Percentiles rank a stretch among this genome's conserved stretches.
These are phyloP conservation scores for Zaprionus lachaisei DNA, from an alignment of 1,140 invertebrate genomes.

Conservation along the genomic window DNA sequence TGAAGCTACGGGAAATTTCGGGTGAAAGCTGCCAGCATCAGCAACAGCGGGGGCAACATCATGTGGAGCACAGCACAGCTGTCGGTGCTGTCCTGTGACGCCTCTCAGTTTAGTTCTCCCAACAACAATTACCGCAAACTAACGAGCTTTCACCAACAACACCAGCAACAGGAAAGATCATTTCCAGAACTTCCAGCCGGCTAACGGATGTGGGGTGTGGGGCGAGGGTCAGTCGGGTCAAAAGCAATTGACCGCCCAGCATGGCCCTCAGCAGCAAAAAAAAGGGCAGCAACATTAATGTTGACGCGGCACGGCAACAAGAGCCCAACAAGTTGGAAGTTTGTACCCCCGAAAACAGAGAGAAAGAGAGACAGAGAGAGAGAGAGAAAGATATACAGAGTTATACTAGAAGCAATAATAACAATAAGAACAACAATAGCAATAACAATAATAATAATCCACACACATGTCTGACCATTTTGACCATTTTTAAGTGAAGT, in stretches of 20 bases:
- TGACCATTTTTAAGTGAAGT: constrained; percentile 75
- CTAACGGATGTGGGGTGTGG: constrained; percentile 61
- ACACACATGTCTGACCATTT: constrained; percentile 71
- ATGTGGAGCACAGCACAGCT: constrained; percentile 47
- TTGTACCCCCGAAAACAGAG: constrained; percentile 34
- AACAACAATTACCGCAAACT: constrained; percentile 61
- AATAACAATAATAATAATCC: constrained; percentile 43
- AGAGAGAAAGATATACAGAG: not conserved
- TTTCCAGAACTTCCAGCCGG: constrained; percentile 42
- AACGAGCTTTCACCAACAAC: constrained; percentile 71
- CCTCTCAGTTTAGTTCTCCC: constrained; percentile 12
- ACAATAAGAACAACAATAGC: constrained; percentile 67
- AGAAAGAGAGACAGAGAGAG: not conserved
- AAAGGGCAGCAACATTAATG: constrained; percentile 68
- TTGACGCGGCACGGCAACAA: constrained; percentile 56
- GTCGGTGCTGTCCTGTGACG: constrained; percentile 37
- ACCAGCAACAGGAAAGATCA: constrained; percentile 71
- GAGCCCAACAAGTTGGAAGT: constrained; percentile 52
- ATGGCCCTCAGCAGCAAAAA: constrained; percentile 21
- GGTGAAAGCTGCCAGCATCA: constrained; percentile 57
- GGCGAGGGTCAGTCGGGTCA: constrained; percentile 53
- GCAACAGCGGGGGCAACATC: constrained; percentile 47
- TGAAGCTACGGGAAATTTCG: constrained; percentile 32
- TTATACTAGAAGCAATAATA: constrained; percentile 72
- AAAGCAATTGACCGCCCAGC: constrained; percentile 79